phyloP scores from a whole-genome alignment of 2,113 vertebrate species.

The Psilopogon haemacephalus region DNA sequence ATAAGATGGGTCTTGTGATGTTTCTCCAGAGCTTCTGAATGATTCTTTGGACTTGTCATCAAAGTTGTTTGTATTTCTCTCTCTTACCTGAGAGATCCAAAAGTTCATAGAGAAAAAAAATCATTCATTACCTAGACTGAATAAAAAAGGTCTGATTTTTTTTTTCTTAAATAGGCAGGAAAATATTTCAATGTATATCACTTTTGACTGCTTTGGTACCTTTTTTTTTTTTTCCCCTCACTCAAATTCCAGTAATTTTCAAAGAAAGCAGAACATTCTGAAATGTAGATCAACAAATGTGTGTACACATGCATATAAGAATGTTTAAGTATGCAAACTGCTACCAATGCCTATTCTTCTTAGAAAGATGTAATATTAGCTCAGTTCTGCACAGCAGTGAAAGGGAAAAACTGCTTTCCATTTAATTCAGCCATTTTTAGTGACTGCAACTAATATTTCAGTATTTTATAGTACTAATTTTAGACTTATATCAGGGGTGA shows the following conservation, averaged over 20 bases:
- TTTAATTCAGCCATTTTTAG: background rate
- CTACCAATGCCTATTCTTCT: background rate
- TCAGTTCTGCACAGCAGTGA: background rate
- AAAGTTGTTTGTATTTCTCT: background rate
- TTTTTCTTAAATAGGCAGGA: background rate
- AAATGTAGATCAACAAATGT: background rate
- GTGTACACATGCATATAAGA: background rate
- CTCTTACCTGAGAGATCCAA: background rate
- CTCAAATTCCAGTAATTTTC: background rate
- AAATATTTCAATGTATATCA: background rate
- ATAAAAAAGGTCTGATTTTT: background rate
- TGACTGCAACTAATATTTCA: background rate
- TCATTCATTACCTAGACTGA: background rate
- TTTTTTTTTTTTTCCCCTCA: background rate
- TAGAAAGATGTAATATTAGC: background rate
- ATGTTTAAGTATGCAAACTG: background rate
- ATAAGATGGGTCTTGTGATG: background rate
- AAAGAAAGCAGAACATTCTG: background rate
- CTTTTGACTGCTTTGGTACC: background rate
- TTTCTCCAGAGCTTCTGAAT: background rate
- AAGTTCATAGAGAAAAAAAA: background rate
- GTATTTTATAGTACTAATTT: background rate
- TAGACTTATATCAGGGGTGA: background rate
- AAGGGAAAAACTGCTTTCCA: background rate
- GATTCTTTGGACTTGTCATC: background rate